phyloP scores from a whole-genome alignment of 2,113 vertebrate genomes.

The Perca flavescens region DNA sequence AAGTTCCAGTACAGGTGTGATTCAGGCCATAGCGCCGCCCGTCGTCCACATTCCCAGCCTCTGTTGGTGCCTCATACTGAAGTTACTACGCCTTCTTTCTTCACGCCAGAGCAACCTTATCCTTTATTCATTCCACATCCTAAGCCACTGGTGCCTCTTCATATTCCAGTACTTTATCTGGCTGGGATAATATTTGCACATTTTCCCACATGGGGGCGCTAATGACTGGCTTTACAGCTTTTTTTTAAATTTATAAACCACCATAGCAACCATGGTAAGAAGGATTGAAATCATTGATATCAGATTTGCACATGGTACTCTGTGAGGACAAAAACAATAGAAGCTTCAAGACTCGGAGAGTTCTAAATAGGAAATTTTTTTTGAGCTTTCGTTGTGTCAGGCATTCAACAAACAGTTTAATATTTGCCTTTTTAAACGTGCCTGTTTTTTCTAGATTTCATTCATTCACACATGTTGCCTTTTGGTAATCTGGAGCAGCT shows the following conservation, averaged over 20 bases:
- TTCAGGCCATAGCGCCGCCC: not conserved
- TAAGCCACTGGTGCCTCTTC: not conserved
- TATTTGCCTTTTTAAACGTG: not conserved
- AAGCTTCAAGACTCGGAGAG: not conserved
- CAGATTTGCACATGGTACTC: slow-evolving; percentile 35
- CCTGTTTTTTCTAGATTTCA: not conserved
- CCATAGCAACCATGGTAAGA: slow-evolving; percentile 45
- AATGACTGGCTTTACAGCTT: not conserved
- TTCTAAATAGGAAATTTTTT: not conserved
- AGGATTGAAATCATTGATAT: slow-evolving; percentile 18
- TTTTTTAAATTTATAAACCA: slow-evolving; percentile 5
- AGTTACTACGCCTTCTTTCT: not conserved
- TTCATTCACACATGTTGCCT: not conserved
- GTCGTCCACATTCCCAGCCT: not conserved
- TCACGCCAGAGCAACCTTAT: not conserved
- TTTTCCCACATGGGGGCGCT: slow-evolving; percentile 51
- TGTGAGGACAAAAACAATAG: not conserved
- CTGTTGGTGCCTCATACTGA: not conserved
- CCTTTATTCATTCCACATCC: slow-evolving; percentile 13
- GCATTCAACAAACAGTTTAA: not conserved
- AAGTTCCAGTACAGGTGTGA: not conserved
- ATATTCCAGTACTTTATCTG: not conserved
- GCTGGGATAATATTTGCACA: not conserved
- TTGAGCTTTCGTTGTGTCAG: no score
- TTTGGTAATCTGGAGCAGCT: slow-evolving; percentile 1